A percentile compares a stretch with the other conserved stretches of the same genome.
These are phyloP conservation scores for Diacarnus erythraeanus DNA, from an alignment of 37 sponge, comb jelly and placozoan genomes.

Conservation along the genomic window DNA sequence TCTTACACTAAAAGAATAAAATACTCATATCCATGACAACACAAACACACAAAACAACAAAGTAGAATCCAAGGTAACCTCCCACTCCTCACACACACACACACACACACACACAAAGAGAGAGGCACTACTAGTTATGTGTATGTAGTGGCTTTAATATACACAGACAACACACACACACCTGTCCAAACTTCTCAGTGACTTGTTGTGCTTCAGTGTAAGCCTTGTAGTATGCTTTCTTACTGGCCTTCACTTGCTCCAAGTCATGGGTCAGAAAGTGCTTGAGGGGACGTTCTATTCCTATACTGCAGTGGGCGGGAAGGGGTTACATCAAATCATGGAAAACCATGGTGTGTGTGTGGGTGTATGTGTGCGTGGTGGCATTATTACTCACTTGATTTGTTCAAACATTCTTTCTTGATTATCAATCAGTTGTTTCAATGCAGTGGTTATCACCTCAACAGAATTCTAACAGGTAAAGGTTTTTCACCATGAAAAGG, in stretches of 20 bases:
- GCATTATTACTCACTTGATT: constrained; percentile 56
- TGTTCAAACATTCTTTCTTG: constrained; percentile 76
- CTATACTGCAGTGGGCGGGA: constrained; percentile 25
- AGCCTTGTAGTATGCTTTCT: constrained; percentile 53
- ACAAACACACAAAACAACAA: background rate
- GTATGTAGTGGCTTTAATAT: too few relatives aligned
- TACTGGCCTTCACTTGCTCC: constrained; percentile 32
- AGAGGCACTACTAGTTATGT: background rate
- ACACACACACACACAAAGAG: background rate
- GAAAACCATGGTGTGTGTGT: background rate
- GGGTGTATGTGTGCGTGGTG: background rate
- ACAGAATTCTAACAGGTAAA: constrained; percentile 19
- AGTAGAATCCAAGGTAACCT: background rate
- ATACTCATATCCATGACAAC: background rate
- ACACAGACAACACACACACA: constrained; percentile 21
- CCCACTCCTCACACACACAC: background rate
- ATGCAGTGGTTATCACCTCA: constrained; percentile 36
- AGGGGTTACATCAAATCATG: too few relatives aligned
- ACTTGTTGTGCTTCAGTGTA: constrained; percentile 37
- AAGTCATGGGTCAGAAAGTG: constrained; percentile 45
- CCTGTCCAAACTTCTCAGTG: constrained; percentile 67
- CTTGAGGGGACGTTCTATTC: constrained; percentile 58
- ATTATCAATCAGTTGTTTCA: constrained; percentile 74
- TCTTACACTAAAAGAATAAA: constrained; percentile 1
- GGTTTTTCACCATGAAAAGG: too few relatives aligned